A percentile compares a stretch with the other conserved stretches of the same genome.
Conservation (phyloP, 2,888 invertebrate genomes). For the Lysandra bellargus region DNA sequence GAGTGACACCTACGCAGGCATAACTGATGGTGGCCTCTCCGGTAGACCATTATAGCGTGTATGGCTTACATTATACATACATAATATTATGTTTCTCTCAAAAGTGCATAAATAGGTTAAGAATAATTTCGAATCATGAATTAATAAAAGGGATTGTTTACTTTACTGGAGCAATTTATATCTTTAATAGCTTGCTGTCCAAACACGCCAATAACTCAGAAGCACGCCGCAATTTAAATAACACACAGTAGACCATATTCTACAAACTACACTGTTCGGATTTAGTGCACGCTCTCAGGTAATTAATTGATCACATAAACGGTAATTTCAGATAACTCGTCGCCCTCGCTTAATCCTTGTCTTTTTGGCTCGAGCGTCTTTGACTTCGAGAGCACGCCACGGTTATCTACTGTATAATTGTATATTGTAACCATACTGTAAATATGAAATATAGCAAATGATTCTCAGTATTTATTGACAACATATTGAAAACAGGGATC, state of each 20-base stretch:
- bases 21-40: no score
- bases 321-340: no score
- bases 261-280: neutral
- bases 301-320: no score
- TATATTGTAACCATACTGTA: neutral
- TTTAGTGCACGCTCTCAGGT: neutral
- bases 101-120: neutral
- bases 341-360: no score
- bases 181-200: conserved; percentile 4
- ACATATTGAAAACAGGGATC: neutral
- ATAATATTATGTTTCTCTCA: no score
- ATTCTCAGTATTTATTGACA: neutral
- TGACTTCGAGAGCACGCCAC: neutral
- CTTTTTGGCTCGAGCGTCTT: no score
- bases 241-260: neutral
- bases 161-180: neutral
- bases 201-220: conserved; percentile 19
- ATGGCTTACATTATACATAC: no score
- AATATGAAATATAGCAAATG: conserved; percentile 2
- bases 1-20: no score
- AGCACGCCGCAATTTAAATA: neutral
- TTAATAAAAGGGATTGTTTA: neutral
- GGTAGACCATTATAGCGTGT: no score
- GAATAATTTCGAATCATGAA: neutral
- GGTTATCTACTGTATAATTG: no score